A percentile compares a stretch with the other conserved stretches of the same genome.
Conservation (phyloP, 2,888 invertebrate genomes). For the Epirrita christyi region DNA sequence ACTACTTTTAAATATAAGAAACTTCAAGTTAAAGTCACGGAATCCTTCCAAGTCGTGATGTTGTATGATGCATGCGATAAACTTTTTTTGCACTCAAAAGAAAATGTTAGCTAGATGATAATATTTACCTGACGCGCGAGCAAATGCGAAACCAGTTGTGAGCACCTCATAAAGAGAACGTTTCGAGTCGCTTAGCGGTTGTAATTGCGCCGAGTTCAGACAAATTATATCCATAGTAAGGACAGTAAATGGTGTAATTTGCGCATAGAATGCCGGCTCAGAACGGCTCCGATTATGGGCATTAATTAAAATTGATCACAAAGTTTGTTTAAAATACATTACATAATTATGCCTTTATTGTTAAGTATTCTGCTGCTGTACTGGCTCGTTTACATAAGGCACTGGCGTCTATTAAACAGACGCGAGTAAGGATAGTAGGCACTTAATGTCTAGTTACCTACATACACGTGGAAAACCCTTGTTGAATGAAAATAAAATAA, state of each 20-base stretch:
- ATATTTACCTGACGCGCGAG: constrained; percentile 51
- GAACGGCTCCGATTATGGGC: constrained; percentile 51
- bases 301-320: constrained; percentile 58
- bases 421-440: constrained; percentile 52
- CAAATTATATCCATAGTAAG: constrained; percentile 57
- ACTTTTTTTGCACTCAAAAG: constrained; percentile 49
- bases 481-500: constrained; percentile 73
- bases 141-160: constrained; percentile 52
- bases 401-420: constrained; percentile 53
- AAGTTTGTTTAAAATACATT: constrained; percentile 49
- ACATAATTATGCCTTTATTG: constrained; percentile 42
- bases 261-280: constrained; percentile 45
- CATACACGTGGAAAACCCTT: constrained; percentile 64
- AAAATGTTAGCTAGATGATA: constrained; percentile 54
- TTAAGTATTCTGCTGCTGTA: constrained; percentile 49
- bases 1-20: constrained; percentile 62
- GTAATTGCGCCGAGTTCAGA: constrained; percentile 53
- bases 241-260: constrained; percentile 56
- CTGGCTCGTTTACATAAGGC: constrained; percentile 53
- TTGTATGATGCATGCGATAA: constrained; percentile 57
- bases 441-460: constrained; percentile 48
- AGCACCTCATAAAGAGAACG: constrained; percentile 52
- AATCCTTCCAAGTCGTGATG: constrained; percentile 58
- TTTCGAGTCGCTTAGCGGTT: constrained; percentile 51
- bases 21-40: constrained; percentile 60